Conservation (phyloP, 1,140 invertebrate species). For the Coboldia fuscipes region DNA sequence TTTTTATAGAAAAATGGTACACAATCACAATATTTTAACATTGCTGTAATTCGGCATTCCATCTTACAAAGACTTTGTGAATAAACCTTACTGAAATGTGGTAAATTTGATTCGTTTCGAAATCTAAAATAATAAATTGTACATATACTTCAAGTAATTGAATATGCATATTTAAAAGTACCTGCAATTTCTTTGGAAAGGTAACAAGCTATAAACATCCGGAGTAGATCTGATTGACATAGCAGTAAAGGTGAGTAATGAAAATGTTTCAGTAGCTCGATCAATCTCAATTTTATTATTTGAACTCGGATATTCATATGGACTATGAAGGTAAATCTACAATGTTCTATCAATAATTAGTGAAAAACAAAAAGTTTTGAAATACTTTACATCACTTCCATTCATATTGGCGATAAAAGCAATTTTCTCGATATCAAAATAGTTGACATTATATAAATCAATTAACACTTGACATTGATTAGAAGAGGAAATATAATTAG, state of each 20-base stretch:
- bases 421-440: conserved; percentile 1
- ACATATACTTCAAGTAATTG: background rate
- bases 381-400: background rate
- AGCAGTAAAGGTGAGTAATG: background rate
- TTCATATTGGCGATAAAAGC: background rate
- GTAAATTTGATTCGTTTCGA: conserved; percentile 1
- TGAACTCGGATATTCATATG: background rate
- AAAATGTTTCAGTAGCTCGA: background rate
- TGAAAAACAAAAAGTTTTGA: background rate
- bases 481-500: background rate
- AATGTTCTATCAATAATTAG: background rate
- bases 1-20: conserved; percentile 4
- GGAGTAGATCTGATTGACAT: background rate
- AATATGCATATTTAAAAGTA: background rate
- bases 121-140: background rate
- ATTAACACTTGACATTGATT: background rate
- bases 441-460: background rate
- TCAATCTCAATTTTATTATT: background rate
- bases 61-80: conserved; percentile 1
- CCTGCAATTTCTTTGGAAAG: conserved; percentile 3
- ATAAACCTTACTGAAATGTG: conserved; percentile 1
- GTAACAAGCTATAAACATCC: background rate
- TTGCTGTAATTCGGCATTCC: conserved; percentile 2
- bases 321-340: conserved; percentile 3
- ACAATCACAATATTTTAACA: conserved; percentile 2